Conservation (phyloP, 2,797 vertebrate genomes). For the Gallirallus australis region DNA sequence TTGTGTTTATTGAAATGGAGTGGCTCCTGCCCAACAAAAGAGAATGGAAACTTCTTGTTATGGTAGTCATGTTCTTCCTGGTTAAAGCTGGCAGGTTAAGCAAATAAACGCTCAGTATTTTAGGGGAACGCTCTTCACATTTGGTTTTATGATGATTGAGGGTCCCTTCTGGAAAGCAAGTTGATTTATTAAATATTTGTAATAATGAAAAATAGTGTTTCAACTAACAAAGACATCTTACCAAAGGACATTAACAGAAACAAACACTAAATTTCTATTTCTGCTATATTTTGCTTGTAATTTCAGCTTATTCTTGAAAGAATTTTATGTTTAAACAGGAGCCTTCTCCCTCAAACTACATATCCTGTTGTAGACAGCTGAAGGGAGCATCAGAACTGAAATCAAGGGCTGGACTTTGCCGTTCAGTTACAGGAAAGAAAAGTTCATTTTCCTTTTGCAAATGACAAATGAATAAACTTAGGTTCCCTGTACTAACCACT, state of each 20-base stretch:
- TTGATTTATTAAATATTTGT: constrained; percentile 34
- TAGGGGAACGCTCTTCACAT: neutral
- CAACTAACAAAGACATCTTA: neutral
- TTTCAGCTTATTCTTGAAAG: neutral
- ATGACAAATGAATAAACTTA: neutral
- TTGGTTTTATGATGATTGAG: constrained; percentile 27
- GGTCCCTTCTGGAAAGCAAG: constrained; percentile 24
- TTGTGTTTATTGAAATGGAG: neutral
- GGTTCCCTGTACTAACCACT: neutral
- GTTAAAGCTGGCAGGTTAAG: neutral
- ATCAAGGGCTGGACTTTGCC: neutral
- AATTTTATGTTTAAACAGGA: neutral
- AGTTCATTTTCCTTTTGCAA: neutral
- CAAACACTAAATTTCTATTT: neutral
- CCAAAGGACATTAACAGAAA: neutral
- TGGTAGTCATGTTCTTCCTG: neutral
- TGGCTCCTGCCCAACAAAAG: neutral
- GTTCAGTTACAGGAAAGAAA: neutral
- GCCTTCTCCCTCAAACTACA: neutral
- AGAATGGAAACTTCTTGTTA: neutral
- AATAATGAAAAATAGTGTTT: neutral
- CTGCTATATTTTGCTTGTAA: neutral
- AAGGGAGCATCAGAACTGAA: neutral
- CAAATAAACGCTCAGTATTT: constrained; percentile 9
- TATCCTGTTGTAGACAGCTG: neutral